Evolutionary conservation across 2,113 vertebrate species (phyloP), one percentile per base, ranked within the genome.

Genomic region (Poeciliopsis occidentalis): DNA sequence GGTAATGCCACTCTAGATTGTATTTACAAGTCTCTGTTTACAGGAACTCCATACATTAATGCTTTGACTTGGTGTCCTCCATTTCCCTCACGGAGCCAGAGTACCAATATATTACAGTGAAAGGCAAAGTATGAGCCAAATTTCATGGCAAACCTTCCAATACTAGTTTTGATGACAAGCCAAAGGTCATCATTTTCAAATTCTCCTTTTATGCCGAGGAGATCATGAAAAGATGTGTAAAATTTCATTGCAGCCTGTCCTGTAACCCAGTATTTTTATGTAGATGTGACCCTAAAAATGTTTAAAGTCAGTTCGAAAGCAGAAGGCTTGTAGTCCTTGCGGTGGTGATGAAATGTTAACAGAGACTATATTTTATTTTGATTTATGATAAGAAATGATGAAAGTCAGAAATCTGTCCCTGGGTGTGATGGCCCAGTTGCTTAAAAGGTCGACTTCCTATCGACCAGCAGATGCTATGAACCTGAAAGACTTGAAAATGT

Each of bases 31-130:
- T 65, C 22, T 29, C 47, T 65, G 19, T 31, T 29, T 0, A 73
- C 27, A 30, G 66, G 8, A 74, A 34, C 24, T 60, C 39, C 3
- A 22, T 57, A 60, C 27, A 22, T 39, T 12, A 29, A 17, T 57
- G 12, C 30, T 70, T 72, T 77, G 34, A 79, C 75, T 30, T 10
- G 10, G 34, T 37, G 34, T 34, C 32, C 7, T 37, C 34, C 8
- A 2, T 37, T 37, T 37, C 31, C 31, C 5, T 32, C 31, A 7
- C 6, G 31, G 31, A 24, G 26, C 15, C 47, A 22, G 17, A 54
- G 47, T 54, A 24, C 47, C 24, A 24, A 54, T 19, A 54, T 54
- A 24, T 54, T 24, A 41, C 39, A 54, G 47, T n/a, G 24, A 57
- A 63, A 19, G 5, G 17, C 8, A 32, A 32, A 30, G 24, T 11